A percentile compares a stretch with the other conserved stretches of the same genome.
phyloP scores from a whole-genome alignment of 1,140 invertebrate genomes.

The Diachasmimorpha longicaudata region DNA sequence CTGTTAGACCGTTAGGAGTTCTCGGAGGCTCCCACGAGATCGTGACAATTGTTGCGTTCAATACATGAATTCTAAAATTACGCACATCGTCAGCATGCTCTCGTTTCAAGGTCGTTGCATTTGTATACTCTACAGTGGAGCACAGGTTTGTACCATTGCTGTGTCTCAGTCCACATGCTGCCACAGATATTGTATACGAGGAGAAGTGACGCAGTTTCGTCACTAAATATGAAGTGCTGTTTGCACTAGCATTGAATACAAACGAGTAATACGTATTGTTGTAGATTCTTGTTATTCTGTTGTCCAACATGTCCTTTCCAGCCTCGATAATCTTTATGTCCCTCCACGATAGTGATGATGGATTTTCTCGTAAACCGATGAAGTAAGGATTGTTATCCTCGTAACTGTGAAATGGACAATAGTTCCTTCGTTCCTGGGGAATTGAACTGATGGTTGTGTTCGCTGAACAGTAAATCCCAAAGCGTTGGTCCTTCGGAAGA shows the following conservation, averaged over 20 bases:
- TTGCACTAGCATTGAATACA: slow-evolving; percentile 42
- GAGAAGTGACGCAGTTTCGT: slow-evolving; percentile 58
- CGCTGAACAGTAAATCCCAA: slow-evolving; percentile 45
- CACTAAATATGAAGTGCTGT: slow-evolving; percentile 41
- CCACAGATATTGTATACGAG: slow-evolving; percentile 61
- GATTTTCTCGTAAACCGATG: slow-evolving; percentile 23
- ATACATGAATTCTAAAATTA: slow-evolving; percentile 39
- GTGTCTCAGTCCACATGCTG: slow-evolving; percentile 58
- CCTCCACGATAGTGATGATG: slow-evolving; percentile 11
- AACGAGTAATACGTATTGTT: slow-evolving; percentile 31
- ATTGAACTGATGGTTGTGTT: slow-evolving; percentile 38
- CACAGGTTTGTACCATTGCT: slow-evolving; percentile 40
- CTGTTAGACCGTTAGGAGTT: slow-evolving; percentile 69
- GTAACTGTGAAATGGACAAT: slow-evolving; percentile 40
- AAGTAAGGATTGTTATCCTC: slow-evolving; percentile 23
- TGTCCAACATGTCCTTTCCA: slow-evolving; percentile 6
- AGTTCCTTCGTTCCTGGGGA: slow-evolving; percentile 37
- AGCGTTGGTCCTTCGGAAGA: slow-evolving; percentile 35
- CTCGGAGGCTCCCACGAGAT: slow-evolving; percentile 68
- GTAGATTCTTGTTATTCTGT: slow-evolving; percentile 19
- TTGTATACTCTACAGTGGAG: slow-evolving; percentile 46
- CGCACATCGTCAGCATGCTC: slow-evolving; percentile 49
- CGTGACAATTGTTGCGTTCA: slow-evolving; percentile 46
- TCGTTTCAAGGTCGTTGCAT: slow-evolving; percentile 48
- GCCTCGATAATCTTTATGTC: background rate